phyloP scores from a whole-genome alignment of 2,113 vertebrate species.

The Lates calcarifer region DNA sequence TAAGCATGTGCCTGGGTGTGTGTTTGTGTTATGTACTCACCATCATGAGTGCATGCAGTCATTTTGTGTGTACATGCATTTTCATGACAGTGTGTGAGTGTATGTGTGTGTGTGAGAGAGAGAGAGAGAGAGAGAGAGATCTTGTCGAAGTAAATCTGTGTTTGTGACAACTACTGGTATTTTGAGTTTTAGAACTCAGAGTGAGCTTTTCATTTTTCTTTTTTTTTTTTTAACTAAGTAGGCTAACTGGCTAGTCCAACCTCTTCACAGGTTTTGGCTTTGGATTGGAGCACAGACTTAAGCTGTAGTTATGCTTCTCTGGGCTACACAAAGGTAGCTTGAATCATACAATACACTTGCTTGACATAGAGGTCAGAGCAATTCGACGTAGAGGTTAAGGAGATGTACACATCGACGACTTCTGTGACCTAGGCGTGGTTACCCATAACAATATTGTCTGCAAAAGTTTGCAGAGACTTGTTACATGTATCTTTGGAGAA shows the following conservation, averaged over 20 bases:
- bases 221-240: no score
- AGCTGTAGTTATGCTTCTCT: neutral
- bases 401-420: neutral
- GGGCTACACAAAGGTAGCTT: neutral
- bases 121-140: no score
- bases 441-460: neutral
- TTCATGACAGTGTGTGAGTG: neutral
- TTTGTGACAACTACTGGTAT: conserved; percentile 8
- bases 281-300: neutral
- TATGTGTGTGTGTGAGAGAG: conserved; percentile 15
- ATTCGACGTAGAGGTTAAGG: neutral
- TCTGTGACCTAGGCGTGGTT: neutral
- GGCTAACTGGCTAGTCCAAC: neutral
- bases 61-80: conserved; percentile 28
- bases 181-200: neutral
- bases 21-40: conserved; percentile 1
- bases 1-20: conserved; percentile 37
- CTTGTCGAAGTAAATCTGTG: neutral
- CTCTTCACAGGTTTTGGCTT: neutral
- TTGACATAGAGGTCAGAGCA: neutral
- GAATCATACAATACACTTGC: neutral
- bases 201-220: neutral
- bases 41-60: conserved; percentile 23
- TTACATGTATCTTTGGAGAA: neutral
- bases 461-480: neutral